Evolutionary conservation across 2,797 vertebrate species (phyloP).

Genomic region (Neosilurus mollespiculum): DNA sequence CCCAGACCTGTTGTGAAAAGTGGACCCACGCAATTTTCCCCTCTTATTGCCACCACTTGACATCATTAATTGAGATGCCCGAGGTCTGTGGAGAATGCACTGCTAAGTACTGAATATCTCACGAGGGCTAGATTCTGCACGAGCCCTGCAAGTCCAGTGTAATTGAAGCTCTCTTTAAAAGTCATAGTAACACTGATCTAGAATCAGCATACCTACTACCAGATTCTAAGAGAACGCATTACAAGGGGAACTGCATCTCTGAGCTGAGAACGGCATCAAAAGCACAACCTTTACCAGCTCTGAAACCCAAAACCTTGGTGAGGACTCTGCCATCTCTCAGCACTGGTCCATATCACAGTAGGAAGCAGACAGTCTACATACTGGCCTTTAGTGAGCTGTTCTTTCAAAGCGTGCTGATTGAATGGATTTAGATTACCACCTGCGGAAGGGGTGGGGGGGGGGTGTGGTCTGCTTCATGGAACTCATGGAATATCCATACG

Average conservation of each 20-base stretch:
- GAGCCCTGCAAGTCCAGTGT: neutral
- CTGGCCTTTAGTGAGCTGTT: conserved; percentile 7
- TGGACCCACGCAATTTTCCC: neutral
- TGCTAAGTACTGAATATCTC: neutral
- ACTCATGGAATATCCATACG: conserved; percentile 22
- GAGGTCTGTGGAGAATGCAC: neutral
- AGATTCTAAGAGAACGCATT: neutral
- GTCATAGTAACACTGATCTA: neutral
- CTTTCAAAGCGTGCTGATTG: conserved; percentile 10
- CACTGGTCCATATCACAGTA: conserved; percentile 25
- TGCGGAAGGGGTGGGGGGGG: neutral
- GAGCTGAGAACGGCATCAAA: conserved; percentile 16
- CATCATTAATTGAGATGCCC: neutral
- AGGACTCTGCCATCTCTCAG: conserved; percentile 7
- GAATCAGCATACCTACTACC: neutral
- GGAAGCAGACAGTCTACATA: conserved; percentile 24
- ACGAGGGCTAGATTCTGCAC: neutral
- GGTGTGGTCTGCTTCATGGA: conserved; percentile 5
- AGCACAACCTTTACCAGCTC: neutral
- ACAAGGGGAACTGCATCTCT: neutral
- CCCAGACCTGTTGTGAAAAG: neutral
- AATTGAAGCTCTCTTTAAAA: neutral
- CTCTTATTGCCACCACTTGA: neutral
- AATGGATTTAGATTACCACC: conserved; percentile 33
- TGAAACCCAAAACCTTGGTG: conserved; percentile 31